Evolutionary conservation across 2,888 invertebrate genomes (phyloP), one percentile per base, ranked within the genome.

Genomic region (Sinelater perroti): DNA sequence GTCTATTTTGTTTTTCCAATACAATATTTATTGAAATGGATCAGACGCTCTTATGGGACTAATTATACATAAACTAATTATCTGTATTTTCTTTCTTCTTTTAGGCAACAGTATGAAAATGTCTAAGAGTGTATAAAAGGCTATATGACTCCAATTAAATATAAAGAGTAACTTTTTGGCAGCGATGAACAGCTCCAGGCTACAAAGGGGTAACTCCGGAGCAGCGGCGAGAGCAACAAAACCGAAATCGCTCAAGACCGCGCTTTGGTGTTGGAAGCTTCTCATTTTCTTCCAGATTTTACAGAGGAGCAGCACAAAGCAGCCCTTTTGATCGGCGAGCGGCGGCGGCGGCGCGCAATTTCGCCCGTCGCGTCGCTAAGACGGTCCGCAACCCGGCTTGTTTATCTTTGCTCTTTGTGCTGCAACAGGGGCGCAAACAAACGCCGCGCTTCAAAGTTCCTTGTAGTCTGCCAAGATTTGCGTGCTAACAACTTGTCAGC

Each of bases 401-500:
- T 68, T 68, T 68, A 65, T 67, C 68, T 68, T 67, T 63, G 64
- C 62, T 57, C 63, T 60, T 59, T 61, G 55, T 49, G 16, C 36
- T 51, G 53, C 45, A 40, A 16, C 20, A 18, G 14, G 47, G 49
- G 33, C 49, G 56, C 60, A 63, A 62, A 63, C 63, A 63, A 56
- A 44, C 40, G 52, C 49, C 49, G 49, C 52, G 54, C 55, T 61
- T 59, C 61, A 63, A 63, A 60, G 61, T 61, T 58, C 45, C 31
- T 46, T 46, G 38, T 46, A 54, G 46, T 38, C 38, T 46, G 38
- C 36, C 38, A 54, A 54, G 46, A 54, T 54, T 54, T 54, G 54
- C 36, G 46, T 54, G 40, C 54, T 46, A 47, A 54, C 54, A 46
- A 31, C 44, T 36, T 56, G 49, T 49, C 49, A 42, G 16, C 24